Conservation (phyloP, 2,113 vertebrate species). For the Esox niger region DNA sequence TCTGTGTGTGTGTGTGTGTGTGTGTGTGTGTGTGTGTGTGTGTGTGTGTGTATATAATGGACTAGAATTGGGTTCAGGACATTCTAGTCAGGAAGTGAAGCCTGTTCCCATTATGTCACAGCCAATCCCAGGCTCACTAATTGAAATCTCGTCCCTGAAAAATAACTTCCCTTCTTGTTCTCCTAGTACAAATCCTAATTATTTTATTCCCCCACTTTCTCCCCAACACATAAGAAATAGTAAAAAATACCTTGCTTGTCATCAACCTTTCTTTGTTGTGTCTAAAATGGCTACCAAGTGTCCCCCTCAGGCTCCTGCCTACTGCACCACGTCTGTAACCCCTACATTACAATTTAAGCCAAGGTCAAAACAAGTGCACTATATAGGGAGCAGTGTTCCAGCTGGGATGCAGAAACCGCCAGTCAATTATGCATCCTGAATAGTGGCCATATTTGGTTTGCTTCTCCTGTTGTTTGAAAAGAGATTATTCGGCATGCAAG, state of each 20-base stretch:
- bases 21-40: neutral
- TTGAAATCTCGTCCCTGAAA: neutral
- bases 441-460: neutral
- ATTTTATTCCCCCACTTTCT: constrained; percentile 12
- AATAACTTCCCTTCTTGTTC: neutral
- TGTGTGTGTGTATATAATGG: neutral
- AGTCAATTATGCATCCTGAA: neutral
- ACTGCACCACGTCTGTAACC: no score
- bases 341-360: no score
- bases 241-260: neutral
- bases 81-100: neutral
- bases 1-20: neutral
- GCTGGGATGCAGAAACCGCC: no score
- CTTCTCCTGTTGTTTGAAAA: neutral
- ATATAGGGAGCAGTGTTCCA: no score
- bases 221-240: neutral
- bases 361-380: no score
- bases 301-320: neutral
- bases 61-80: constrained; percentile 6
- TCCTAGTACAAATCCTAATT: neutral
- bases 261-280: neutral
- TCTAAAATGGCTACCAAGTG: neutral
- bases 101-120: neutral
- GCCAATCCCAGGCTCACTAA: neutral
- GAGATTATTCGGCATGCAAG: neutral